Evolutionary conservation across 2,113 vertebrate genomes (phyloP), one percentile per base, ranked within the genome.

Genomic region (Toxotes jaculatrix): DNA sequence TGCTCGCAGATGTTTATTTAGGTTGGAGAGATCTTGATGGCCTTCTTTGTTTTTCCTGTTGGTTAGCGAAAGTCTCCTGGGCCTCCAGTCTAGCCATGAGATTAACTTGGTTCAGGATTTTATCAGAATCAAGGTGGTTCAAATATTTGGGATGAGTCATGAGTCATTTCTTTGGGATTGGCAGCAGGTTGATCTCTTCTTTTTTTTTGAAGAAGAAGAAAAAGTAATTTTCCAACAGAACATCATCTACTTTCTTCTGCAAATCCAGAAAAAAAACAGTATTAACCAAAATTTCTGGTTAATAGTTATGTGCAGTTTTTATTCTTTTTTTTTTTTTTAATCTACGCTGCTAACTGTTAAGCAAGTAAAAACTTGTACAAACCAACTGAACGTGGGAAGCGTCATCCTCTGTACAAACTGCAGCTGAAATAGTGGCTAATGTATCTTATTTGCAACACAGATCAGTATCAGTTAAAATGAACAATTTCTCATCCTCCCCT

Each of bases 1-100:
- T 87, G 68, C 70, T 81, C 32, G 1, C 80, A 86, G 85, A 83
- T 92, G 79, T 92, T 90, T 88, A 83, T 88, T 91, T 85, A 79
- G 55, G 66, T 83, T 67, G 47, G 64, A 57, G 43, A 51, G 40
- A 72, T 83, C 77, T 74, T 27, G 16, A 69, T 71, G 59, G 62
- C 34, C 19, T 14, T 40, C 72, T 86, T 61, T 82, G 34, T 87
- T 86, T 78, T 82, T 61, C 64, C 71, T 56, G 32, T 1, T 70
- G 78, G 61, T 82, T 55, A 60, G 7, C 82, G 19, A 83, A 70
- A 82, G 68, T 70, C 69, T 19, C 23, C 40, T 47, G 40, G 76
- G 59, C 59, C 57, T 86, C 53, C 57, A 51, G 60, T 89, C 80
- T 65, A 83, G 80, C 59, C 72, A 69, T 36, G 63, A 84, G 84